These are phyloP conservation scores for human (Homo sapiens) DNA, from an alignment of 2,113 vertebrate genomes.

Conservation along the genomic window DNA sequence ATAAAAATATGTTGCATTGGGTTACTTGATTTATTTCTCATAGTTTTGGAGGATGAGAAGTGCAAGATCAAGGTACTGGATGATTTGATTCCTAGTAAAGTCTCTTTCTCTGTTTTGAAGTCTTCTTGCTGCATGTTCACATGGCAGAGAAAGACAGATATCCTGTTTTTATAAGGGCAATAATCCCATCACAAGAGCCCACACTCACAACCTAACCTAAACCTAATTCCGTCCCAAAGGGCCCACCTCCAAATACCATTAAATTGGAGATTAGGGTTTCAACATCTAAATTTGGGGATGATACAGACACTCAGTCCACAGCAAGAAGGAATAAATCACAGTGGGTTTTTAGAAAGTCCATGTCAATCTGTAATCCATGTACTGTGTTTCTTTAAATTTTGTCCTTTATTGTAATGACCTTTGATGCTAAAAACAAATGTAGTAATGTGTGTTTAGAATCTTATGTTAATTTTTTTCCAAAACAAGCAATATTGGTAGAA, in stretches of 20 bases:
- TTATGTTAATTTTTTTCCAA: background rate
- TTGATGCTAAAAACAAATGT: background rate
- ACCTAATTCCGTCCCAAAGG: background rate
- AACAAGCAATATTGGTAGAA: background rate
- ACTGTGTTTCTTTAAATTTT: background rate
- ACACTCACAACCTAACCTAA: background rate
- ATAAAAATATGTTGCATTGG: background rate
- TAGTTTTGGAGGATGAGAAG: background rate
- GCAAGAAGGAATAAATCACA: background rate
- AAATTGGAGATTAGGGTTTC: background rate
- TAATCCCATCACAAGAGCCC: background rate
- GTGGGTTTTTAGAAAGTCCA: background rate
- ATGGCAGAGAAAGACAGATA: background rate
- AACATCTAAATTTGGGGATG: background rate
- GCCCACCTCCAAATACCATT: background rate
- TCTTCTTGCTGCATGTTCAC: background rate
- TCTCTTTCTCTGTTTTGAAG: background rate
- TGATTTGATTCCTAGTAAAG: background rate
- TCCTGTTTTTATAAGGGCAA: background rate
- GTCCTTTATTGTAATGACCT: background rate
- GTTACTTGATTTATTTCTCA: background rate
- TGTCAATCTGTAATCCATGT: background rate
- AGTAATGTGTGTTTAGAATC: background rate
- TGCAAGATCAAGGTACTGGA: background rate
- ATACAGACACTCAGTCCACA: background rate